phyloP scores from a whole-genome alignment of 2,888 invertebrate genomes.

The Brachyptera risi region DNA sequence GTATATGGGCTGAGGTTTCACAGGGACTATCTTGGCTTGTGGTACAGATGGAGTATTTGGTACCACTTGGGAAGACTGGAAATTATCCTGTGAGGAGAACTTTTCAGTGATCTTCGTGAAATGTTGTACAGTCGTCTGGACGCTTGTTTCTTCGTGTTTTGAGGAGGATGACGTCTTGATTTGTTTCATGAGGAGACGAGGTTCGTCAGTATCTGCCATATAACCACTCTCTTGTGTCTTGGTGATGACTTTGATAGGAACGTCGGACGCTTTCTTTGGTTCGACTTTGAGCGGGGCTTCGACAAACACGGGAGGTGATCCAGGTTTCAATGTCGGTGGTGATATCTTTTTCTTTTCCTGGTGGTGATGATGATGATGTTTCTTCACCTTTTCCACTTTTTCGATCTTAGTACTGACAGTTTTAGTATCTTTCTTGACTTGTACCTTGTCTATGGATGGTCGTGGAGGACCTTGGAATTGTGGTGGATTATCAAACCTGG shows the following conservation, averaged over 20 bases:
- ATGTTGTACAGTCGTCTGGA: conserved; percentile 35
- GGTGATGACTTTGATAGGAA: conserved; percentile 40
- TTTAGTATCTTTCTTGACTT: conserved; percentile 24
- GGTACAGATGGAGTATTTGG: no score
- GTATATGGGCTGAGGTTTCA: conserved; percentile 23
- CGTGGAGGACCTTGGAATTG: conserved; percentile 44
- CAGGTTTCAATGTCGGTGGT: conserved; percentile 44
- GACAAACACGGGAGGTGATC: conserved; percentile 45
- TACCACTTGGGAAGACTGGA: conserved; percentile 9
- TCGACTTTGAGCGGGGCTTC: conserved; percentile 37
- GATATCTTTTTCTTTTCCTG: conserved; percentile 35
- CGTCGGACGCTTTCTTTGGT: conserved; percentile 42
- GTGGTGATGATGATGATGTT: conserved; percentile 11
- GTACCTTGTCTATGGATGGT: conserved; percentile 25
- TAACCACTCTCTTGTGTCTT: conserved; percentile 55
- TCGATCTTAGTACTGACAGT: conserved; percentile 33
- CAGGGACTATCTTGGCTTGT: conserved; percentile 24
- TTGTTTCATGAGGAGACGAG: conserved; percentile 41
- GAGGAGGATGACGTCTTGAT: conserved; percentile 39
- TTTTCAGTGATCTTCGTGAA: conserved; percentile 34
- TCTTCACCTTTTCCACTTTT: conserved; percentile 36
- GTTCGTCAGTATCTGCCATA: conserved; percentile 67
- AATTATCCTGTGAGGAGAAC: conserved; percentile 24
- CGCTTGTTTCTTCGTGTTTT: conserved; percentile 39
- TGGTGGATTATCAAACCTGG: conserved; percentile 52